Evolutionary conservation across 2,888 invertebrate species (phyloP).

Genomic region (Ormyrus thymus): DNA sequence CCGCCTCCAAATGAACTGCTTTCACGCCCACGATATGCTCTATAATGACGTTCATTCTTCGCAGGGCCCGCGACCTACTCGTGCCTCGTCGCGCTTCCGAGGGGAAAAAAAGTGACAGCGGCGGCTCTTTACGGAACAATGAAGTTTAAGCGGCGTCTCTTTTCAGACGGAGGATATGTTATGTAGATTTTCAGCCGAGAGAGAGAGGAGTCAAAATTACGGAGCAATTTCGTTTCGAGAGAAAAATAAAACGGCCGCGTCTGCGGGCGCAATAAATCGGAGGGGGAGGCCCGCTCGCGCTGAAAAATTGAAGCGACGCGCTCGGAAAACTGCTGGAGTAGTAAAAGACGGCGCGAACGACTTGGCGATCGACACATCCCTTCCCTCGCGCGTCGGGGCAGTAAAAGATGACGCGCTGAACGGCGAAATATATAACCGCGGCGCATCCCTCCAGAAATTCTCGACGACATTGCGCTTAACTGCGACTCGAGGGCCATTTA

Average conservation of each 20-base stretch:
- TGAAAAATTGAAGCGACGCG: constrained; percentile 41
- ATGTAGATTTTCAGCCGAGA: too few relatives aligned
- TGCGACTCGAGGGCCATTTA: too few relatives aligned
- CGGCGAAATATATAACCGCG: too few relatives aligned
- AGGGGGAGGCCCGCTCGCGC: constrained; percentile 11
- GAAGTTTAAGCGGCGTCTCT: neutral
- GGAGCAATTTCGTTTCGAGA: neutral
- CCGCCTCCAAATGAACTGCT: constrained; percentile 6
- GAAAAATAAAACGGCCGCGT: constrained; percentile 35
- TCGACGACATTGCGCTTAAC: too few relatives aligned
- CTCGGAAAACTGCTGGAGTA: neutral
- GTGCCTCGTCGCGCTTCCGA: neutral
- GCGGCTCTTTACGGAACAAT: neutral
- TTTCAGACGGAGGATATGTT: too few relatives aligned
- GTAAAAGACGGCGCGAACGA: neutral
- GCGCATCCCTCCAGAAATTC: too few relatives aligned
- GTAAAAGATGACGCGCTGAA: too few relatives aligned
- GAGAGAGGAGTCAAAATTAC: neutral
- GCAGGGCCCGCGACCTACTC: neutral
- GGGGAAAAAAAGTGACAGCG: neutral
- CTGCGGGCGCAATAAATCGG: neutral
- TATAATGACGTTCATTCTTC: neutral
- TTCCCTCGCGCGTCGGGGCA: too few relatives aligned
- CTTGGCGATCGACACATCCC: neutral
- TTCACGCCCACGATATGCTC: constrained; percentile 7